Conservation (phyloP, 2,113 vertebrate species). For the Gavia stellata region DNA sequence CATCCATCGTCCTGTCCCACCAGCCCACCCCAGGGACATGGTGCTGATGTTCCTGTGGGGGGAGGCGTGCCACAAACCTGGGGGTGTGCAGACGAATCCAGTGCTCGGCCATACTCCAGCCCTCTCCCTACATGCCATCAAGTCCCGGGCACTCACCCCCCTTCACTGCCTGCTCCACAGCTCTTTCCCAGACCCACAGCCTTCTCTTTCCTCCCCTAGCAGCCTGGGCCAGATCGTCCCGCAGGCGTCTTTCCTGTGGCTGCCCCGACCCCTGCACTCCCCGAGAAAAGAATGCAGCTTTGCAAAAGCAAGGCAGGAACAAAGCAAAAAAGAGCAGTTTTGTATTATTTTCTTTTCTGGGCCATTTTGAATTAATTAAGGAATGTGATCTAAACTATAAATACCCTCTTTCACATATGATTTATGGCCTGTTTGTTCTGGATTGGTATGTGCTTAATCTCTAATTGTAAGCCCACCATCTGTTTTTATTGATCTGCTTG, state of each 20-base stretch:
- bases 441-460: slow-evolving; percentile 74
- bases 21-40: rapidly evolving
- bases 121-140: not conserved
- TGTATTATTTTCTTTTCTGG: slow-evolving; percentile 58
- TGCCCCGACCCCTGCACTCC: slow-evolving; percentile 36
- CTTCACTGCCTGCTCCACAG: not conserved
- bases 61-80: rapidly evolving
- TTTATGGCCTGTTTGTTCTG: slow-evolving; percentile 76
- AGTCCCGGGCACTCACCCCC: rapidly evolving
- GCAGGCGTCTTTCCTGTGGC: not conserved
- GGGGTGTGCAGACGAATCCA: rapidly evolving
- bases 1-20: not conserved
- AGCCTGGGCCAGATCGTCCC: rapidly evolving
- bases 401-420: slow-evolving; percentile 65
- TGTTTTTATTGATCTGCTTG: slow-evolving; percentile 69
- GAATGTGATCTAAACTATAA: slow-evolving; percentile 75
- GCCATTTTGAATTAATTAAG: slow-evolving; percentile 69
- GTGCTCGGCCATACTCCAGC: not conserved
- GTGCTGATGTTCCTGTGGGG: rapidly evolving
- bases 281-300: slow-evolving; percentile 57
- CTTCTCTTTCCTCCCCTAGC: rapidly evolving
- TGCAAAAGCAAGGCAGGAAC: slow-evolving; percentile 48
- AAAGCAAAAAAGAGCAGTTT: slow-evolving; percentile 61
- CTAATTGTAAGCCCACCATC: slow-evolving; percentile 76
- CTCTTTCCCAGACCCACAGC: not conserved